Percentiles rank a stretch among this genome's conserved stretches.
Evolutionary conservation across 2,113 vertebrate genomes (phyloP).

Genomic region (Chloropsis hardwickii): DNA sequence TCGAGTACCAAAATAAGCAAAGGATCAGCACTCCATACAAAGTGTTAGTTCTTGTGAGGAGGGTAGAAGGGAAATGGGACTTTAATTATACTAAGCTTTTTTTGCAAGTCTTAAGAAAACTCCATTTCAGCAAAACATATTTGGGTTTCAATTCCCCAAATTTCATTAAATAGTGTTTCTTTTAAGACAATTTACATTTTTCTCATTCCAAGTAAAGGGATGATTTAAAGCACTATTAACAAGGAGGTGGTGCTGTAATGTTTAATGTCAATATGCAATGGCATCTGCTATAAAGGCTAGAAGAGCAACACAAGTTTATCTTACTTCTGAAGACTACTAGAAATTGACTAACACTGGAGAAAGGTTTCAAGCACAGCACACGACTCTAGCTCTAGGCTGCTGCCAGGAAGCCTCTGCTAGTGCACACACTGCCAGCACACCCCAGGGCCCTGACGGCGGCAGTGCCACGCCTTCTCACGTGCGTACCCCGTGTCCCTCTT

Average conservation of each 20-base stretch:
- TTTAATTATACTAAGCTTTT: conserved; percentile 33
- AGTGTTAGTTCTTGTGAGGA: conserved; percentile 34
- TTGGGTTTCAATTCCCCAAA: not conserved
- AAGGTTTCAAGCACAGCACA: not conserved
- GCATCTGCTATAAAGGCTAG: conserved; percentile 47
- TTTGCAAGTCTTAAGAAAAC: conserved; percentile 31
- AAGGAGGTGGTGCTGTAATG: conserved; percentile 48
- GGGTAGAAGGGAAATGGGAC: not conserved
- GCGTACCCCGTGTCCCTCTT: rapidly evolving
- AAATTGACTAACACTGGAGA: not conserved
- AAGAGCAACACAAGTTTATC: conserved; percentile 52
- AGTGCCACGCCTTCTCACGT: not conserved
- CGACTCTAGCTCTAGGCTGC: not conserved
- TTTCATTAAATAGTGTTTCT: conserved; percentile 43
- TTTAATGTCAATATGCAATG: conserved; percentile 63
- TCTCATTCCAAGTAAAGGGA: conserved; percentile 49
- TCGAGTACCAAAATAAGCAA: conserved; percentile 69
- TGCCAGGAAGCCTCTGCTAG: not conserved
- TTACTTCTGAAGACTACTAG: conserved; percentile 25
- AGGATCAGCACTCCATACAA: conserved; percentile 66
- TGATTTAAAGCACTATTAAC: conserved; percentile 63
- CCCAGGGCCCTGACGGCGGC: rapidly evolving
- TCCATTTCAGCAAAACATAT: conserved; percentile 51
- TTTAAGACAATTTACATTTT: conserved; percentile 47
- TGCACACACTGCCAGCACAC: not conserved